These are phyloP conservation scores for Promerops cafer DNA, from an alignment of 2,113 vertebrate species.

Conservation along the genomic window DNA sequence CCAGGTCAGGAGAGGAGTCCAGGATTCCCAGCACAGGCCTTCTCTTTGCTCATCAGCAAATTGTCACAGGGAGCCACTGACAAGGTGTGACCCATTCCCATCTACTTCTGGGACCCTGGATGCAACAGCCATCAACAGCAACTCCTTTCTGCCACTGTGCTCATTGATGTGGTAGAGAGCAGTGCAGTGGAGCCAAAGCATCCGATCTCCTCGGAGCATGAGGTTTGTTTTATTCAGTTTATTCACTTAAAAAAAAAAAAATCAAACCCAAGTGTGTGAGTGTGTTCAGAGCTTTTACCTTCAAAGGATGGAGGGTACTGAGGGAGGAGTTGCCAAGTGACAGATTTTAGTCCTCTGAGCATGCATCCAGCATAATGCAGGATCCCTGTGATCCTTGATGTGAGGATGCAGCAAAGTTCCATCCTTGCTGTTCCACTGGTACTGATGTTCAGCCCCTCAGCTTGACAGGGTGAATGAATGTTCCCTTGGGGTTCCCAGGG, in stretches of 20 bases:
- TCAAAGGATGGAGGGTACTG: neutral
- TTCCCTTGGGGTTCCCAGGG: neutral
- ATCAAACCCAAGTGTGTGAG: neutral
- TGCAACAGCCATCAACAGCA: neutral
- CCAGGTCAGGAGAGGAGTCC: neutral
- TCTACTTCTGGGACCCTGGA: neutral
- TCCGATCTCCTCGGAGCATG: neutral
- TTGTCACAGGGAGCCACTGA: neutral
- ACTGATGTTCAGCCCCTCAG: neutral
- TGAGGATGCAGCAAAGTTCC: neutral
- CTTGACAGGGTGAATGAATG: accelerated
- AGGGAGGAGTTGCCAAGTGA: neutral
- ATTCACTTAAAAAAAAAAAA: neutral
- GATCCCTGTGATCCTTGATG: neutral
- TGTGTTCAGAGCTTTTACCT: neutral
- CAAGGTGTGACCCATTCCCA: neutral
- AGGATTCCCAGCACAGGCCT: neutral
- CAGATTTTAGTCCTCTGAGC: neutral
- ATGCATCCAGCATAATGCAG: neutral
- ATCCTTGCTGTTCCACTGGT: neutral
- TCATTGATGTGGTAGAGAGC: accelerated
- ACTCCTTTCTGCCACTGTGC: neutral
- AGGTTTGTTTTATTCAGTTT: neutral
- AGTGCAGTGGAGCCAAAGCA: neutral
- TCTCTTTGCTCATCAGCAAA: neutral